Evolutionary conservation across 2,888 invertebrate species (phyloP).

Genomic region (Prosapia bicincta): DNA sequence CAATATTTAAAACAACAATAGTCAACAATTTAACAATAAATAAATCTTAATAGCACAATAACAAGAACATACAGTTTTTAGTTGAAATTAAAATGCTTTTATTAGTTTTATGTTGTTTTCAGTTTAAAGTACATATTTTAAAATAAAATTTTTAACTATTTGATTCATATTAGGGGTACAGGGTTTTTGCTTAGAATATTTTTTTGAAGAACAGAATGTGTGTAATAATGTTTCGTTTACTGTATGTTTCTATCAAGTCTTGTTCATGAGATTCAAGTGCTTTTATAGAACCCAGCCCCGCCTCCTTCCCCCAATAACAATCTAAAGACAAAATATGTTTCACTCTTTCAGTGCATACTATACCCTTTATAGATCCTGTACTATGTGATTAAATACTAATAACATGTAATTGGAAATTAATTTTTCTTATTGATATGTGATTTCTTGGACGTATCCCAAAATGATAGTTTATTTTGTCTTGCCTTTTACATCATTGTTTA

Average conservation of each 20-base stretch:
- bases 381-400: background rate
- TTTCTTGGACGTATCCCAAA: no score
- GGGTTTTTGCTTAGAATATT: background rate
- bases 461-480: no score
- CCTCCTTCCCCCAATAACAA: background rate
- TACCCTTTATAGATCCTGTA: background rate
- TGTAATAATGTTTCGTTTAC: background rate
- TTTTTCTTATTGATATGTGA: no score
- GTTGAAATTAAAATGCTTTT: no score
- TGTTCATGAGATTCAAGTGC: background rate
- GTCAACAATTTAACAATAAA: no score
- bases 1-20: no score
- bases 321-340: background rate
- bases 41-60: no score
- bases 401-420: no score
- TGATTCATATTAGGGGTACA: background rate
- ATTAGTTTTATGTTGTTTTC: background rate
- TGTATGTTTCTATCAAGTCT: slow-evolving; percentile 5
- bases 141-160: slow-evolving; percentile 3
- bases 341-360: slow-evolving; percentile 5
- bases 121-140: background rate
- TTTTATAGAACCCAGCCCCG: background rate
- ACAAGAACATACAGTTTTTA: no score
- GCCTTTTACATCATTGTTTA: no score
- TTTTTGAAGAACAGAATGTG: background rate